Evolutionary conservation across 2,113 vertebrate genomes (phyloP).

Genomic region (Felis chaus): DNA sequence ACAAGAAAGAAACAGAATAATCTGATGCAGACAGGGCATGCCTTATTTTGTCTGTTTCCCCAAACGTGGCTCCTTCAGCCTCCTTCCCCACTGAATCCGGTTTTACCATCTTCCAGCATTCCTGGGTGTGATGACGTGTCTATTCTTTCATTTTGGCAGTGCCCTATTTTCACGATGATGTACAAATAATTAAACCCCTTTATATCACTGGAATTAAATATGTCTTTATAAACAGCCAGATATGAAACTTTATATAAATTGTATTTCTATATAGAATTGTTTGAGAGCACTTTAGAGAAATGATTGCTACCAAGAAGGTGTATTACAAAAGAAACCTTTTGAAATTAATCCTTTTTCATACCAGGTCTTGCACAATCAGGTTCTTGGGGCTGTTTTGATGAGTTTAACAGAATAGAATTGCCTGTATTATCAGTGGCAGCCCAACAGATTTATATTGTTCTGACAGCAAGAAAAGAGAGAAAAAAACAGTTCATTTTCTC

Average conservation of each 20-base stretch:
- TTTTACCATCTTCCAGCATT: not conserved
- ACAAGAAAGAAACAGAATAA: constrained; percentile 11
- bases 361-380: constrained; percentile 94
- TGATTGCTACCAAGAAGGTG: not conserved
- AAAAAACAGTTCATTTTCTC: constrained; percentile 93
- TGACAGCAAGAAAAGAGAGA: constrained; percentile 93
- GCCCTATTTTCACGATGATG: not conserved
- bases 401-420: constrained; percentile 95
- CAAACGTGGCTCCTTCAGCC: not conserved
- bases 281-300: not conserved
- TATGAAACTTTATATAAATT: not conserved
- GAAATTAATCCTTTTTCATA: constrained; percentile 59
- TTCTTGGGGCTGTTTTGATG: constrained; percentile 96
- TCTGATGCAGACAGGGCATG: not conserved
- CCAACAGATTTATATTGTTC: constrained; percentile 94
- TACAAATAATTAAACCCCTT: constrained; percentile 27
- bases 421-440: constrained; percentile 94
- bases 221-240: constrained; percentile 1
- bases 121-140: not conserved
- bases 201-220: not conserved
- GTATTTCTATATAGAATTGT: not conserved
- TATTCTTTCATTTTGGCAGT: not conserved
- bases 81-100: not conserved
- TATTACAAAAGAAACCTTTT: constrained; percentile 18
- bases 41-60: constrained; percentile 11